Evolutionary conservation across 2,113 vertebrate genomes (phyloP).

Genomic region (Megaleporinus macrocephalus): DNA sequence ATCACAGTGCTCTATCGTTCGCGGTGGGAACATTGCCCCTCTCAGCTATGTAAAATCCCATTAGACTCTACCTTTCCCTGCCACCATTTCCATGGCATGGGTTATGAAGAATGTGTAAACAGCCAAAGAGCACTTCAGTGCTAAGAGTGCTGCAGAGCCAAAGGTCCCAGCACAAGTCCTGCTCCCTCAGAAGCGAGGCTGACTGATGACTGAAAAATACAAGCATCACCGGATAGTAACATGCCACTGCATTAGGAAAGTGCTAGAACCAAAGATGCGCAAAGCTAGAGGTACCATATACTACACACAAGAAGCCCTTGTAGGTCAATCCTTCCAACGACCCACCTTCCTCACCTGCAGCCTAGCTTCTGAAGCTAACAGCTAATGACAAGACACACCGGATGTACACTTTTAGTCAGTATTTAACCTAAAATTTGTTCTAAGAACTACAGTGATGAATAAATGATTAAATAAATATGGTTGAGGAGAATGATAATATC

Average conservation of each 20-base stretch:
- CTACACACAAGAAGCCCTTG: no score
- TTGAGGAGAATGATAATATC: no score
- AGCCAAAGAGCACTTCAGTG: conserved; percentile 36
- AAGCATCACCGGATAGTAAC: not conserved
- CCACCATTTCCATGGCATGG: conserved; percentile 32
- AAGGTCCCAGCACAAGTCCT: not conserved
- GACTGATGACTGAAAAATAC: not conserved
- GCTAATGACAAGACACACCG: no score
- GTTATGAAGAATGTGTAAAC: conserved; percentile 51
- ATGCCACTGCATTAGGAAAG: no score
- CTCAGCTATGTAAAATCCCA: conserved; percentile 66
- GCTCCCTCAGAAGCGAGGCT: not conserved
- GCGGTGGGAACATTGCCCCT: conserved; percentile 61
- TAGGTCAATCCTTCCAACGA: no score
- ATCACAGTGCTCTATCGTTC: conserved; percentile 62
- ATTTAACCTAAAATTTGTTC: no score
- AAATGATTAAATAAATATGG: no score
- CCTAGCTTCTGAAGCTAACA: no score
- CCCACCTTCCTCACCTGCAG: no score
- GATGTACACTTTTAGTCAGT: no score
- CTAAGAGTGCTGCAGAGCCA: conserved; percentile 54
- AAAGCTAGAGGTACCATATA: not conserved
- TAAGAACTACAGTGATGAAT: no score
- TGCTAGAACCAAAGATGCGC: not conserved
- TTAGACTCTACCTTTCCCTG: conserved; percentile 57